These are phyloP conservation scores for Daboia siamensis DNA, from an alignment of 2,113 vertebrate species.

Conservation along the genomic window DNA sequence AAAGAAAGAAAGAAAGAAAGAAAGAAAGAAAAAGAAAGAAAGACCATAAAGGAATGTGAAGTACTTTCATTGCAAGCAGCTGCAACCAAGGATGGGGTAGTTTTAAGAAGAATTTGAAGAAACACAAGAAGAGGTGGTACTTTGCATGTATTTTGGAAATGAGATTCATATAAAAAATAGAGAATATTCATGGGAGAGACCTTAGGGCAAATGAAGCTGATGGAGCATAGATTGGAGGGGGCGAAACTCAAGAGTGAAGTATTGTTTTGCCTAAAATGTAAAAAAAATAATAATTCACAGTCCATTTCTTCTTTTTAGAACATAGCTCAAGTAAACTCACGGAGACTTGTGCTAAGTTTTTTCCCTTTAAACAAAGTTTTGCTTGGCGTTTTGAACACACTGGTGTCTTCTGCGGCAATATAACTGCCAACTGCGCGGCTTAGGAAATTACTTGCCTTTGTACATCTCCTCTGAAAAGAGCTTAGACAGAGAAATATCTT, in stretches of 20 bases:
- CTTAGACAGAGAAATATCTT: background rate
- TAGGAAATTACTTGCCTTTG: background rate
- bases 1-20: no score
- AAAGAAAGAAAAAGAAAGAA: background rate
- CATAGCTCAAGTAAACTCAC: background rate
- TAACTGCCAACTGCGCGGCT: background rate
- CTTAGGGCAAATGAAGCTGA: background rate
- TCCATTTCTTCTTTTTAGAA: background rate
- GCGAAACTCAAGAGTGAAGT: background rate
- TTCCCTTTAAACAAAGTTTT: background rate
- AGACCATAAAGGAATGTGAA: background rate
- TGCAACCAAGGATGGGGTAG: background rate
- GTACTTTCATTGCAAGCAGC: background rate
- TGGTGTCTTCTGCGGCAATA: background rate
- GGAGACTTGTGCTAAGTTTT: background rate
- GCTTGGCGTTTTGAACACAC: background rate
- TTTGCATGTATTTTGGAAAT: background rate
- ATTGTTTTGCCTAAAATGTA: background rate
- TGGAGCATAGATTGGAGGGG: background rate
- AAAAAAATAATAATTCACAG: background rate
- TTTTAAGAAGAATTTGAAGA: background rate
- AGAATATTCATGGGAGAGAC: background rate
- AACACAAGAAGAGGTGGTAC: background rate
- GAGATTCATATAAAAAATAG: background rate
- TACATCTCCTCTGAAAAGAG: background rate